A percentile compares a stretch with the other conserved stretches of the same genome.
These are phyloP conservation scores for Drosophila tripunctata DNA, from an alignment of 2,888 invertebrate genomes.

Conservation along the genomic window DNA sequence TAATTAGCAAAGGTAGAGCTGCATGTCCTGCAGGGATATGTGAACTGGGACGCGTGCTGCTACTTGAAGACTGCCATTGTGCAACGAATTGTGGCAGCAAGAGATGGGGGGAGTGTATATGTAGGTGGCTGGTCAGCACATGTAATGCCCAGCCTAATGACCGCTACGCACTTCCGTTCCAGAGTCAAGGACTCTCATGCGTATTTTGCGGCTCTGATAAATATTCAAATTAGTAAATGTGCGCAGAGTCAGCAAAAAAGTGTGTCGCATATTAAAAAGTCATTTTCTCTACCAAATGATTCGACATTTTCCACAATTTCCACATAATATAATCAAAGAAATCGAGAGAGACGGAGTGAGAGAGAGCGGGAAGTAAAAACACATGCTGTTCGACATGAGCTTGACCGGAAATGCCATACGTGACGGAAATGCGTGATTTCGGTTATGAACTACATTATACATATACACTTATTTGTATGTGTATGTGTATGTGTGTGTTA, in stretches of 20 bases:
- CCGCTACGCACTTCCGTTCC: conserved; percentile 72
- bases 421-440: conserved; percentile 82
- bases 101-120: not conserved
- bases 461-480: not conserved
- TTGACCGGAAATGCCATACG: conserved; percentile 78
- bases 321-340: not conserved
- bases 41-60: conserved; percentile 59
- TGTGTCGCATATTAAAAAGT: conserved; percentile 82
- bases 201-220: conserved; percentile 57
- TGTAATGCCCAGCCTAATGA: conserved; percentile 68
- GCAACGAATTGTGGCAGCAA: conserved; percentile 1
- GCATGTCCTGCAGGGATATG: conserved; percentile 54
- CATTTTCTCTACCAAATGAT: conserved; percentile 78
- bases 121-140: conserved; percentile 37
- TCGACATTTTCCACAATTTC: conserved; percentile 60
- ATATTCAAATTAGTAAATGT: conserved; percentile 65
- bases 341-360: not conserved
- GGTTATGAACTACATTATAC: conserved; percentile 54
- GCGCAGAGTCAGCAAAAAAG: conserved; percentile 35
- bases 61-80: conserved; percentile 28
- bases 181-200: conserved; percentile 43
- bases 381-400: conserved; percentile 73
- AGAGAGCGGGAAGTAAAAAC: conserved; percentile 26
- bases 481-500: not conserved
- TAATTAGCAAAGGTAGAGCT: conserved; percentile 56